Conservation (phyloP, 2,888 invertebrate genomes). For the Amaurobius ferox region DNA sequence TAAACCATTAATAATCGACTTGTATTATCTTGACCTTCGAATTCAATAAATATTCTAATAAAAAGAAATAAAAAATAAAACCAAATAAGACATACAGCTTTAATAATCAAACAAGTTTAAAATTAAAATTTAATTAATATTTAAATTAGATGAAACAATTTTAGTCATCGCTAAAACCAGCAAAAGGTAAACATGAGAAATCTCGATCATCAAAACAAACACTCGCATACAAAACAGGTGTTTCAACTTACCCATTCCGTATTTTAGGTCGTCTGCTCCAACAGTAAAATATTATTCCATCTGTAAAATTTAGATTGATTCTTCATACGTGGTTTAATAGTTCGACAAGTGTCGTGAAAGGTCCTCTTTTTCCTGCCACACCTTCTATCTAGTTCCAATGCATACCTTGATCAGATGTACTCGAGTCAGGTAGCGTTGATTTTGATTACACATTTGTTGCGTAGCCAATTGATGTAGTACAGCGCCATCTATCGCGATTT, state of each 20-base stretch:
- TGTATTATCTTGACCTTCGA: too few species aligned
- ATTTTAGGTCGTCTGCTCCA: background rate
- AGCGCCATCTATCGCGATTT: background rate
- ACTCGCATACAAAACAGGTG: constrained; percentile 5
- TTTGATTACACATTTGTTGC: background rate
- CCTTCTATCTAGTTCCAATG: background rate
- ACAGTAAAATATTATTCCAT: background rate
- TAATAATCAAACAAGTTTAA: too few species aligned
- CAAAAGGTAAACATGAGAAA: too few species aligned
- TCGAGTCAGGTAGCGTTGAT: constrained; percentile 3
- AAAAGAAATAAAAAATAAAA: too few species aligned
- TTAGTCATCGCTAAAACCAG: too few species aligned
- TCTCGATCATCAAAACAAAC: too few species aligned
- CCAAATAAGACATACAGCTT: too few species aligned
- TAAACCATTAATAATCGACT: too few species aligned
- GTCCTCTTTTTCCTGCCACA: background rate
- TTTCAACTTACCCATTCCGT: background rate
- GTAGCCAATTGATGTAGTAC: background rate
- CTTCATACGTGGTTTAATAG: constrained; percentile 5
- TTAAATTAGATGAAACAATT: too few species aligned
- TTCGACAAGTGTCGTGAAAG: background rate
- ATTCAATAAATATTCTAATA: too few species aligned
- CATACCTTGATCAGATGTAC: background rate
- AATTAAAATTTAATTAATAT: too few species aligned
- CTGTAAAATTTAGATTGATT: background rate